Base-by-base conservation (phyloP, 2,888 invertebrate genomes). In the Abrostola triplasia region DNA sequence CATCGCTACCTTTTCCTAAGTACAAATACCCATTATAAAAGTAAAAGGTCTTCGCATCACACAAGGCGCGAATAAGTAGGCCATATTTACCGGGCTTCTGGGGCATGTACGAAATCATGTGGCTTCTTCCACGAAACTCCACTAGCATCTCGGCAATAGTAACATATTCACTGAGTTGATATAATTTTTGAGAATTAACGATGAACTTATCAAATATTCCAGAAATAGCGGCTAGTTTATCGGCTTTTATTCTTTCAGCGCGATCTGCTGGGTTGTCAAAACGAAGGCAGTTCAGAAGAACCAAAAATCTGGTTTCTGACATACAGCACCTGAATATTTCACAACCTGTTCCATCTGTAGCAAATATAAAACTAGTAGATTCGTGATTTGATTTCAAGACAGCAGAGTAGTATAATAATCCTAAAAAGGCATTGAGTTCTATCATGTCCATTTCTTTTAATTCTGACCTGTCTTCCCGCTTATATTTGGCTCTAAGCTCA, bases 91-190 rank as follows among this genome's bases (percentile, higher is more conserved):
- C 42, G 10, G 66, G 54, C 51, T 77, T 82, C 13, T 77, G 68
- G 4, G 72, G 75, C 76, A 73, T 79, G 52, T 77, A 76, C 13
- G 70, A 65, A 38, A 74, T 70, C 64, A 73, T 60, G 61, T 72
- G 63, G 53, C 70, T 68, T 72, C 77, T 70, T 42, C 76, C 79
- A n/a, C 76, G 67, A 67, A 79, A 78, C 36, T 69, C 61, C 1
- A 77, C 65, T 36, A 76, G 24, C 71, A 71, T 80, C 54, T 82
- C 79, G 67, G 80, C 80, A 7, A 80, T 40, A 1, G 77, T 80
- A 35, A 72, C 76, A 42, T 56, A 77, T 76, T 77, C 71, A 35
- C 73, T 57, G 0, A 47, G 10, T 56, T 48, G 37, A 11, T 62
- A 62, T 0, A 12, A 10, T 42, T 42, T 11, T 67, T 59, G 47